Base-by-base conservation (phyloP, 2,113 vertebrate species). In the Prolemur simus region DNA sequence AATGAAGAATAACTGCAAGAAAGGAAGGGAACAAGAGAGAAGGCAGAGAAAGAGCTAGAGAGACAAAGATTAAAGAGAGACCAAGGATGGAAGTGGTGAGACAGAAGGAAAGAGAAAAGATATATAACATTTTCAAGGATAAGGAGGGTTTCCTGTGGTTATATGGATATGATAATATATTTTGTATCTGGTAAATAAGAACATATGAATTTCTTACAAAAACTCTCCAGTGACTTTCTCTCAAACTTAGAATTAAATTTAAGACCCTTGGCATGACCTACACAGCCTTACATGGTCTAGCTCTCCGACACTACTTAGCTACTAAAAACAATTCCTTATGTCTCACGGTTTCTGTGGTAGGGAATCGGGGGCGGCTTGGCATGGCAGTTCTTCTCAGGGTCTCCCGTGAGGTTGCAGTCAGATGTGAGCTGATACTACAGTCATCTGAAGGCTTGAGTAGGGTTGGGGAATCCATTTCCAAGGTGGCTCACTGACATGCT, bases 181-280 rank as follows among this genome's bases (percentile, higher is more conserved):
- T 81, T 84, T 60, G 1, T 73, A 83, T 45, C 39, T 52, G 37
- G 47, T 52, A 73, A 91, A 73, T 58, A 34, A 95, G 81, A 95
- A 12, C 25, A 14, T 88, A 45, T 74, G 20, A 49, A 2, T 88
- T 96, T 39, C n/a, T 74, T 74, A 45, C 68, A 60, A 74, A 96
- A 89, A 76, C 5, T 82, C 37, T 85, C 80, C 21, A 47, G 1
- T 86, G 45, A 89, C 34, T 49, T 91, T 76, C 25, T 27, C 23
- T 81, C 71, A 85, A 27, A 74, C 83, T 76, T 76, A 89, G 25
- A 81, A 91, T 80, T 85, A 91, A 94, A 82, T 69, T 78, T 45
- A 95, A 47, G 15, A 49, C 82, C 60, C 17, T 77, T 87, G 42
- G 17, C 1, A 42, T 90, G 52, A 90, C 34, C 45, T 64, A 32